A percentile compares a stretch with the other conserved stretches of the same genome.
phyloP scores from a whole-genome alignment of 2,888 invertebrate genomes.

The Smittia aterrima region DNA sequence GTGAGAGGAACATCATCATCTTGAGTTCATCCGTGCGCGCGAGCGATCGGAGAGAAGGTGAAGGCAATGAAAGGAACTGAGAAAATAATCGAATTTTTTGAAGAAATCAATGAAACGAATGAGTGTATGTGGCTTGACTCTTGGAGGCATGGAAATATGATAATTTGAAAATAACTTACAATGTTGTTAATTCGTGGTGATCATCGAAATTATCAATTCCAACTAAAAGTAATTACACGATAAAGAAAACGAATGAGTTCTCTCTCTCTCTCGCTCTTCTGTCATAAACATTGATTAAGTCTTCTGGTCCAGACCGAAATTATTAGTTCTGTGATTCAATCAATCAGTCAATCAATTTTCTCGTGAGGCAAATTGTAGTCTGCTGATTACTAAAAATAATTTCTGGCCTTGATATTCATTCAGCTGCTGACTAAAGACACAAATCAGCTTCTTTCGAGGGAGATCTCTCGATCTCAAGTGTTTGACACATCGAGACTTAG shows the following conservation, averaged over 20 bases:
- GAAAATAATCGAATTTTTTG: slow-evolving; percentile 3
- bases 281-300: slow-evolving; percentile 24
- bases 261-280: neutral
- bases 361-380: neutral
- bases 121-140: neutral
- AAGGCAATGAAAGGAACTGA: neutral
- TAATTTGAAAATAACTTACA: slow-evolving; percentile 18
- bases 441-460: neutral
- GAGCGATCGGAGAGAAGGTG: neutral
- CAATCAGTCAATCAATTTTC: slow-evolving; percentile 10
- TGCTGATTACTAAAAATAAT: neutral
- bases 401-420: neutral
- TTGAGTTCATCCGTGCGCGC: neutral
- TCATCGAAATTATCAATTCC: neutral
- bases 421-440: neutral
- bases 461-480: neutral
- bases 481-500: neutral
- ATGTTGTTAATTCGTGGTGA: neutral
- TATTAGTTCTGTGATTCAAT: slow-evolving; percentile 2
- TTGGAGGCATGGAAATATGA: slow-evolving; percentile 6
- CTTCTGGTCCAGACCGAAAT: neutral
- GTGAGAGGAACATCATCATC: neutral
- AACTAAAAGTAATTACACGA: neutral
- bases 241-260: neutral
- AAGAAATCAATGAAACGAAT: neutral